These are phyloP conservation scores for Anastatus disparis DNA, from an alignment of 1,140 invertebrate species.

Conservation along the genomic window DNA sequence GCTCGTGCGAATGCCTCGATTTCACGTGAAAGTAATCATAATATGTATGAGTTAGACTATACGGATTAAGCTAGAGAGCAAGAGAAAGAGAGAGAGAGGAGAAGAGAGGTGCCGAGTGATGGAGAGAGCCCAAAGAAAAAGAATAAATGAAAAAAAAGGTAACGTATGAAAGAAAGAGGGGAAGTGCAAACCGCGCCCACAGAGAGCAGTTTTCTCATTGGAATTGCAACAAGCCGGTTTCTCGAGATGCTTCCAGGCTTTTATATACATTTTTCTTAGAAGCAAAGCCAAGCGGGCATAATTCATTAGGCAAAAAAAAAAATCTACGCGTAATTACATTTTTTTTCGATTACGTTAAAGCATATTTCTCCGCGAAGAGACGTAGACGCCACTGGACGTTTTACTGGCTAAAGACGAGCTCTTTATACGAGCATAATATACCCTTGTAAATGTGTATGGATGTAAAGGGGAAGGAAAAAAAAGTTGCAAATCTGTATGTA, in stretches of 20 bases:
- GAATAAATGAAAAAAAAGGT: constrained; percentile 50
- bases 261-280: constrained; percentile 31
- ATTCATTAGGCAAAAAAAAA: constrained; percentile 34
- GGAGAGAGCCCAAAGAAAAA: constrained; percentile 49
- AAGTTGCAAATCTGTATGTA: neutral
- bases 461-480: too few relatives aligned
- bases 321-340: constrained; percentile 7
- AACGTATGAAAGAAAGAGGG: constrained; percentile 33
- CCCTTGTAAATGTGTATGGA: too few relatives aligned
- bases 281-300: constrained; percentile 18
- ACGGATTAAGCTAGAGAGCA: neutral
- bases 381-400: neutral
- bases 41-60: constrained; percentile 59
- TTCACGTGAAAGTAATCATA: constrained; percentile 61
- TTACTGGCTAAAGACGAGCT: too few relatives aligned
- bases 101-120: constrained; percentile 46
- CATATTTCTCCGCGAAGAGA: neutral
- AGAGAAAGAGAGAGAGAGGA: neutral
- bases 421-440: too few relatives aligned
- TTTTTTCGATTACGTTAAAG: constrained; percentile 2
- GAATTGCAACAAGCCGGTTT: constrained; percentile 61
- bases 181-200: too few relatives aligned
- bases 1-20: constrained; percentile 44
- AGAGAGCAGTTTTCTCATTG: constrained; percentile 58
- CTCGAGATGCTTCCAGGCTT: constrained; percentile 39